phyloP scores from a whole-genome alignment of 2,797 vertebrate genomes.

The Rhabdomys pumilio region DNA sequence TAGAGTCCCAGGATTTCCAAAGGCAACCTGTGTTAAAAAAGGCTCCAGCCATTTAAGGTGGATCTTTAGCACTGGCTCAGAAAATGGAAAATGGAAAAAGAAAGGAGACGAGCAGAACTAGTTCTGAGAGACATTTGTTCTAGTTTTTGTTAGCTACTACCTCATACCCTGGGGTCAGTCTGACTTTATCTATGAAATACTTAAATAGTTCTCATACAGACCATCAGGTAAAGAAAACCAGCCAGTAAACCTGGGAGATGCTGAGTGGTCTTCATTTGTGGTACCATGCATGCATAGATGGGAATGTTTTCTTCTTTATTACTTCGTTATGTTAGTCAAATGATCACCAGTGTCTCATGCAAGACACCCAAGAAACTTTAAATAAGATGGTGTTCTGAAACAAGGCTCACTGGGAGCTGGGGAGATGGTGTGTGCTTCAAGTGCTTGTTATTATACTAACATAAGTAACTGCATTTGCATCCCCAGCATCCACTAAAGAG shows the following conservation, averaged over 20 bases:
- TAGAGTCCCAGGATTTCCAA: conserved; percentile 69
- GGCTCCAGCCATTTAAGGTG: conserved; percentile 70
- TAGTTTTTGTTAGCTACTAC: neutral
- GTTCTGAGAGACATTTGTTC: conserved; percentile 46
- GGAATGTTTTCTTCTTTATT: neutral
- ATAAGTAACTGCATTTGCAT: neutral
- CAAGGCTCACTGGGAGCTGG: neutral
- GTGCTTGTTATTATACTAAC: neutral
- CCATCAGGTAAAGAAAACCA: conserved; percentile 3
- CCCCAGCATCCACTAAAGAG: neutral
- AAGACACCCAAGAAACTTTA: neutral
- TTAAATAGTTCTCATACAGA: neutral
- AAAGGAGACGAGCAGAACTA: neutral
- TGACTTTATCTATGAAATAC: neutral
- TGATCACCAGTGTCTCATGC: neutral
- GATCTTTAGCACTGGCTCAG: conserved; percentile 29
- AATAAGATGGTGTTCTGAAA: neutral
- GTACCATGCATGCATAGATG: neutral
- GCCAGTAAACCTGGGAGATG: neutral
- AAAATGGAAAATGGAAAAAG: neutral
- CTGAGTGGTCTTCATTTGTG: neutral
- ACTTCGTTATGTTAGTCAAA: conserved; percentile 15
- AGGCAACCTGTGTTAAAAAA: conserved; percentile 63
- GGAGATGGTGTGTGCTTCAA: neutral
- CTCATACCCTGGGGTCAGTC: neutral